Evolutionary conservation across 2,113 vertebrate genomes (phyloP), one percentile per base, ranked within the genome.

Genomic region (Gasterosteus nipponicus): DNA sequence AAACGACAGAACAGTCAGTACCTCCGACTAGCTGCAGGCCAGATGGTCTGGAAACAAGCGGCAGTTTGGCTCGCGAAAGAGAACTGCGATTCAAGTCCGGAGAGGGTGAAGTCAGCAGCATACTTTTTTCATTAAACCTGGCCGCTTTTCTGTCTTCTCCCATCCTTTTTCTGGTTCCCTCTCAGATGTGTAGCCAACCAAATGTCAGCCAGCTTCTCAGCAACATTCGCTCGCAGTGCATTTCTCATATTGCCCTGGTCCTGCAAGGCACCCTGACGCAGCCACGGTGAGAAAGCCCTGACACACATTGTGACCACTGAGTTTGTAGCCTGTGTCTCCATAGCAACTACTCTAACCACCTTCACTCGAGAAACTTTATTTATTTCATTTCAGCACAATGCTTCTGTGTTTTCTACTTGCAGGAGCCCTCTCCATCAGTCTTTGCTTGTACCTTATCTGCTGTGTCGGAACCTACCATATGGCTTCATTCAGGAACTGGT

Each of bases 151-250:
- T 57, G 35, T 73, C 26, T n/a, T 61, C 9, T 68, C 51, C 12
- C 18, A 5, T 80, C 38, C n/a, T 18, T 19, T 18, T 15, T 16
- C 18, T 42, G 39, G 68, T 8, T 58, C 39, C 59, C 49, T 78
- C 84, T 67, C 90, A 99, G 98, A 96, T 99, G 93, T 99, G 97
- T 94, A 98, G 96, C 94, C 98, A 98, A 95, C 97, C 97, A 69
- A 94, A 95, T 82, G 96, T 97, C 77, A 98, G 97, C 94, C 98
- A 98, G 94, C 95, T 99, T 88, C 96, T 99, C 93, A 98, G 98
- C 94, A 99, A 98, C 95, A 96, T 99, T 93, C 96, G 98, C 80
- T 99, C 98, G 5, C 98, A 99, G 94, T 99, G 98, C 94, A 99
- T 99, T 87, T 99, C 96, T 64, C 97, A 99, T 1, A 95, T 97